These are phyloP conservation scores for Regulus satrapa DNA, from an alignment of 2,113 vertebrate species.

Conservation along the genomic window DNA sequence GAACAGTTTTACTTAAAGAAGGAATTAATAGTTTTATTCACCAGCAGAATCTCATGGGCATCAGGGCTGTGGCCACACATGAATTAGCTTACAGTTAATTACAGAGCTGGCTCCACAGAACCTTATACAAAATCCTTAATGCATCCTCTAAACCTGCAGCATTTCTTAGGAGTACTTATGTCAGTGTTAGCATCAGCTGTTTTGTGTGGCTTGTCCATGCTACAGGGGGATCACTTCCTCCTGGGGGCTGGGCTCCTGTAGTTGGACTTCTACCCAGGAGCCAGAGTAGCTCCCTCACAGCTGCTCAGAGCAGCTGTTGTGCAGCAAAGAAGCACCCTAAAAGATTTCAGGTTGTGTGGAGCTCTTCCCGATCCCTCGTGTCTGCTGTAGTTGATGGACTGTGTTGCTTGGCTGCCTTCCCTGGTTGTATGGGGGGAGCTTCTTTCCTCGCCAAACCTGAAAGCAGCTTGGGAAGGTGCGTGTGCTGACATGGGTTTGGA, in stretches of 20 bases:
- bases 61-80: not conserved
- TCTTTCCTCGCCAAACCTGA: not conserved
- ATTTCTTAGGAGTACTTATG: fast-evolving
- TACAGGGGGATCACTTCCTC: fast-evolving
- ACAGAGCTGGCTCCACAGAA: not conserved
- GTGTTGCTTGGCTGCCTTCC: not conserved
- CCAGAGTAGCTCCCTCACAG: not conserved
- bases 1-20: not conserved
- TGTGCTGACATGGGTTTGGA: not conserved
- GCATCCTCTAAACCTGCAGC: not conserved
- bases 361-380: not conserved
- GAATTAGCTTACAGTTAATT: not conserved
- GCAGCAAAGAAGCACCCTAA: not conserved
- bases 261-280: not conserved
- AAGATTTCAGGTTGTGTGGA: not conserved
- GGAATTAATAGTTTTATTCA: not conserved
- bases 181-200: not conserved
- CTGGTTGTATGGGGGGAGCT: not conserved
- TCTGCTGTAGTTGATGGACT: not conserved
- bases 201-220: not conserved
- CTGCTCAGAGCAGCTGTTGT: not conserved
- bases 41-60: not conserved
- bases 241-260: not conserved
- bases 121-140: not conserved
- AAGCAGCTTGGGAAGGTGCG: not conserved